Evolutionary conservation across 1,140 invertebrate species (phyloP).

Genomic region (Drosophila yakuba): DNA sequence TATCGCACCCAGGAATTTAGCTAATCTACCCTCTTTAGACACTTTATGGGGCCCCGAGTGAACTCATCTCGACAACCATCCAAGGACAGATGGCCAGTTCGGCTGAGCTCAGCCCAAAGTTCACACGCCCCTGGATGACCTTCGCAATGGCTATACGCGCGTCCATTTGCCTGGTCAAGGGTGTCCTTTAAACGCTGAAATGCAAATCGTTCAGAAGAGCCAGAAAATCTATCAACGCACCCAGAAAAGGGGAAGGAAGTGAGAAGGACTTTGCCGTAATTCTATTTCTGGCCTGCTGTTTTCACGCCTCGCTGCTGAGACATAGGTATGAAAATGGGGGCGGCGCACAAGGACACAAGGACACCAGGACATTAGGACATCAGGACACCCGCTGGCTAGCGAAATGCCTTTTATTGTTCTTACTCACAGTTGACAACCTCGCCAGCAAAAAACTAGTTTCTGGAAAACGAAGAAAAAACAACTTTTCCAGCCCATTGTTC

Average conservation of each 20-base stretch:
- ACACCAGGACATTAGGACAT: conserved; percentile 15
- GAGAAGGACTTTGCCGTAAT: conserved; percentile 9
- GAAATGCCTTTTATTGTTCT: conserved; percentile 68
- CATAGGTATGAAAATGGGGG: neutral
- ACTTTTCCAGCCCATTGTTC: conserved; percentile 73
- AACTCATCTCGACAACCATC: conserved; percentile 36
- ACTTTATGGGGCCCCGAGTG: conserved; percentile 44
- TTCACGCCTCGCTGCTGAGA: conserved; percentile 65
- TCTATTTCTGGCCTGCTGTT: conserved; percentile 43
- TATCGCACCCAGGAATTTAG: conserved; percentile 23
- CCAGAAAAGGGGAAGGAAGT: neutral
- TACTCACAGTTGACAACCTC: conserved; percentile 73
- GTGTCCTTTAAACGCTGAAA: conserved; percentile 41
- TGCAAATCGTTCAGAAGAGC: conserved; percentile 43
- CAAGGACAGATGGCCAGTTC: conserved; percentile 50
- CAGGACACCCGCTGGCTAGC: conserved; percentile 57
- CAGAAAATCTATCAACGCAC: conserved; percentile 31
- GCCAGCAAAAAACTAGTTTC: conserved; percentile 63
- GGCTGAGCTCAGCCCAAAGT: conserved; percentile 9
- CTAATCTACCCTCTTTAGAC: conserved; percentile 72
- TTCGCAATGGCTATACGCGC: conserved; percentile 11
- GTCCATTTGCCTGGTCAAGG: conserved; percentile 45
- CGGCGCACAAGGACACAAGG: conserved; percentile 3
- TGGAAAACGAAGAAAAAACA: conserved; percentile 31
- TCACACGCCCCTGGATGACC: conserved; percentile 26